Conservation (phyloP, 2,113 vertebrate genomes). For the Bubo blakistoni region DNA sequence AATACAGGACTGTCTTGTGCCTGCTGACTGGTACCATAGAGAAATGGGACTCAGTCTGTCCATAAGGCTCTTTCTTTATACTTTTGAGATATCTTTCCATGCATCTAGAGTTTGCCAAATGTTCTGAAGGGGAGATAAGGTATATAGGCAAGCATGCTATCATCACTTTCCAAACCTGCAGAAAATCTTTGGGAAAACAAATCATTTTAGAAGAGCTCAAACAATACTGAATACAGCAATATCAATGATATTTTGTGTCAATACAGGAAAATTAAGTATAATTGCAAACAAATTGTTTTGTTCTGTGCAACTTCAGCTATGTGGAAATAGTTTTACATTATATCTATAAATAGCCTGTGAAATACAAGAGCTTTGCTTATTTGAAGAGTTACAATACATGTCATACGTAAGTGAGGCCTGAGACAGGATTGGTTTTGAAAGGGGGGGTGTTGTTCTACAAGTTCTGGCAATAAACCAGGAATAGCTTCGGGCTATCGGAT, state of each 20-base stretch:
- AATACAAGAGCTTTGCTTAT: neutral
- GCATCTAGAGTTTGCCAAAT: neutral
- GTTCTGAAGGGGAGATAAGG: neutral
- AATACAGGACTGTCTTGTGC: neutral
- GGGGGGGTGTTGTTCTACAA: neutral
- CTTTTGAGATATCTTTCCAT: neutral
- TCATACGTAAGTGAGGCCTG: neutral
- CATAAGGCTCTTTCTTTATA: neutral
- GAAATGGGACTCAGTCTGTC: neutral
- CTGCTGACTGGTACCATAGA: neutral
- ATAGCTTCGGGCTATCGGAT: neutral
- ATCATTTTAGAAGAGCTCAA: neutral
- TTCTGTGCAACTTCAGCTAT: neutral
- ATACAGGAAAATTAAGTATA: neutral
- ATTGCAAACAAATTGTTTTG: neutral
- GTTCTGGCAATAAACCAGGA: constrained; percentile 3
- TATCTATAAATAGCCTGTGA: neutral
- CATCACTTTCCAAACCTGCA: neutral
- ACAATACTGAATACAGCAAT: neutral
- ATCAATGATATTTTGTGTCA: neutral
- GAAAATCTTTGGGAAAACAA: neutral
- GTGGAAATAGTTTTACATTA: neutral
- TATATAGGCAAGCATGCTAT: neutral
- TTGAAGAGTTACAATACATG: neutral
- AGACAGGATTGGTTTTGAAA: neutral